A percentile compares a stretch with the other conserved stretches of the same genome.
phyloP scores from a whole-genome alignment of 2,888 invertebrate species.

The Xiphydria camelus region DNA sequence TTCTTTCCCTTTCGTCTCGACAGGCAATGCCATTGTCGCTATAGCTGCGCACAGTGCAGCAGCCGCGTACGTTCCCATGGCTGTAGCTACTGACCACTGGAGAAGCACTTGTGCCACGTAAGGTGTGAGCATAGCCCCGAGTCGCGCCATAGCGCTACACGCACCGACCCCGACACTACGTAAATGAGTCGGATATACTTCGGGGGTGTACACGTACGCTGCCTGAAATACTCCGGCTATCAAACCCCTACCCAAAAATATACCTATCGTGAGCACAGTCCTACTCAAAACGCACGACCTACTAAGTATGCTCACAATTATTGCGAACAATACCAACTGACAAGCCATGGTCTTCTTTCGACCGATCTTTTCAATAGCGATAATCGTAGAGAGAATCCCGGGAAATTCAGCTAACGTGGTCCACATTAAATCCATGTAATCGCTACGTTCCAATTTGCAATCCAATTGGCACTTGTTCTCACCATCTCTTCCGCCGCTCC shows the following conservation, averaged over 20 bases:
- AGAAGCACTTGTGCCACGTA: constrained; percentile 90
- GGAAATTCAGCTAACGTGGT: constrained; percentile 95
- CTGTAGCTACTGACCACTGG: constrained; percentile 72
- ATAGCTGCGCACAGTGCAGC: constrained; percentile 76
- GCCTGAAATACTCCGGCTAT: constrained; percentile 95
- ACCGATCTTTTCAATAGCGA: constrained; percentile 87
- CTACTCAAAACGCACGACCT: constrained; percentile 71
- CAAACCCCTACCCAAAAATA: constrained; percentile 88
- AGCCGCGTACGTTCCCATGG: constrained; percentile 77
- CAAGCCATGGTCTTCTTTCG: constrained; percentile 90
- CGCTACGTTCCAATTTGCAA: constrained; percentile 76
- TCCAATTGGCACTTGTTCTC: constrained; percentile 60
- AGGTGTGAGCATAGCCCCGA: constrained; percentile 93
- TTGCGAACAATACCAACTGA: constrained; percentile 85
- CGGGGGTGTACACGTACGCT: constrained; percentile 94
- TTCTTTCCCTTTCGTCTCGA: constrained; percentile 67
- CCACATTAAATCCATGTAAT: constrained; percentile 92
- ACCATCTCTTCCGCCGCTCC: constrained; percentile 30
- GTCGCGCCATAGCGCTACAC: constrained; percentile 86
- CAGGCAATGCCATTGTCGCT: constrained; percentile 79
- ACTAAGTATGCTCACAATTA: constrained; percentile 73
- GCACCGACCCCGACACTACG: constrained; percentile 90
- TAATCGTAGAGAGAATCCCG: constrained; percentile 86
- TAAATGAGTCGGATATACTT: constrained; percentile 89
- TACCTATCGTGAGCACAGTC: constrained; percentile 75